A percentile compares a stretch with the other conserved stretches of the same genome.
Evolutionary conservation across 2,113 vertebrate species (phyloP).

Genomic region (Genyomyrus donnyi): DNA sequence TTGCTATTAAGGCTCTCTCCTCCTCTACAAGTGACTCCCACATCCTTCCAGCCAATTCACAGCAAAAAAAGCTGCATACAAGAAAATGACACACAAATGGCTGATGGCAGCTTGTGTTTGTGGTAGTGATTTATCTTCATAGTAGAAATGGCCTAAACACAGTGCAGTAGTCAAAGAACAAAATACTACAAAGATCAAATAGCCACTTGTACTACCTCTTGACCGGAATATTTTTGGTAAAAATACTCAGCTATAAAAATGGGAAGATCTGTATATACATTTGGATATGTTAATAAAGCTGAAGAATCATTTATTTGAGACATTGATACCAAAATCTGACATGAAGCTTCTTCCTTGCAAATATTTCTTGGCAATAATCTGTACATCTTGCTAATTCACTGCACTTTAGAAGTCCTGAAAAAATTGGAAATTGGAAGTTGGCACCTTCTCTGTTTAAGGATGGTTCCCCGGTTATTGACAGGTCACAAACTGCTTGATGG

Average conservation of each 20-base stretch:
- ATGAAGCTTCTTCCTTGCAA: neutral
- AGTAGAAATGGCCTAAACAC: neutral
- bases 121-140: conserved; percentile 23
- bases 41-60: conserved; percentile 31
- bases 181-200: neutral
- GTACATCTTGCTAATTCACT: neutral
- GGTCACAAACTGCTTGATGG: conserved; percentile 31
- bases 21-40: conserved; percentile 23
- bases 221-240: neutral
- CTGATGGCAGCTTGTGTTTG: conserved; percentile 24
- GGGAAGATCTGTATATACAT: neutral
- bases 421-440: conserved; percentile 13
- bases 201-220: neutral
- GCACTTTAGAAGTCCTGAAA: neutral
- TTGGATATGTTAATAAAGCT: neutral
- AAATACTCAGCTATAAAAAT: conserved; percentile 21
- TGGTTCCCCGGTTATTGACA: conserved; percentile 25
- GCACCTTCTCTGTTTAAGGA: conserved; percentile 27
- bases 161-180: neutral
- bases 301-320: neutral
- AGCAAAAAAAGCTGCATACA: conserved; percentile 30
- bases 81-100: conserved; percentile 20
- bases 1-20: conserved; percentile 13
- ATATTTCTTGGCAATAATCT: neutral
- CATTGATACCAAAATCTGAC: neutral